Conservation (phyloP, 2,888 invertebrate species). For the Phania funesta region DNA sequence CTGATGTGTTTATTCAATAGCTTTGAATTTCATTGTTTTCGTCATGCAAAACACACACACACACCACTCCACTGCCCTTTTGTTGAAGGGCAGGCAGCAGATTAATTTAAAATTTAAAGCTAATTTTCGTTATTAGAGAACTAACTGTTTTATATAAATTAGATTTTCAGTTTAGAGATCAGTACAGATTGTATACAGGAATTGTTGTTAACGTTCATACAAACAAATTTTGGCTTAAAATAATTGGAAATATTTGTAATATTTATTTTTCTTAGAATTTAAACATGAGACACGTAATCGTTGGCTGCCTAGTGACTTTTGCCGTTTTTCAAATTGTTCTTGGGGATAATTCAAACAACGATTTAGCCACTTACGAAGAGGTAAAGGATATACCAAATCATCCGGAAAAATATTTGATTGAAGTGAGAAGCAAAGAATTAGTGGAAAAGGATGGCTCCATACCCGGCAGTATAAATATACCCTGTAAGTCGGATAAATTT, state of each 20-base stretch:
- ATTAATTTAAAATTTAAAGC: not conserved
- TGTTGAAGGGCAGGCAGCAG: not conserved
- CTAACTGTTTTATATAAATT: slow-evolving; percentile 23
- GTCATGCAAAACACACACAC: not conserved
- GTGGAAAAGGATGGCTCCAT: slow-evolving; percentile 85
- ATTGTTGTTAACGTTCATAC: not conserved
- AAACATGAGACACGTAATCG: slow-evolving; percentile 12
- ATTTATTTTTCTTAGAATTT: not conserved
- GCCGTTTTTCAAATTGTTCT: not conserved
- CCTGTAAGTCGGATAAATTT: slow-evolving; percentile 82
- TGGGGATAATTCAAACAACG: slow-evolving; percentile 7
- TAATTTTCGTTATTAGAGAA: not conserved
- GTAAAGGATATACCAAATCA: slow-evolving; percentile 80
- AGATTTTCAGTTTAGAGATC: not conserved
- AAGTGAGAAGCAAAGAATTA: slow-evolving; percentile 87
- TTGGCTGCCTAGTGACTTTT: slow-evolving; percentile 23
- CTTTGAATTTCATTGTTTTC: not conserved
- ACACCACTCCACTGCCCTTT: slow-evolving; percentile 10
- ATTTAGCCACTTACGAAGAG: slow-evolving; percentile 77
- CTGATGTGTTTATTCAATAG: not conserved
- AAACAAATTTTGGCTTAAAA: not conserved
- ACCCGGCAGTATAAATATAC: slow-evolving; percentile 87
- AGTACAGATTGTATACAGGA: slow-evolving; percentile 21
- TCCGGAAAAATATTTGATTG: slow-evolving; percentile 83
- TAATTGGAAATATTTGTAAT: not conserved